A percentile compares a stretch with the other conserved stretches of the same genome.
These are phyloP conservation scores for Acipenser transmontanus DNA, from an alignment of 2,797 vertebrate species.

Conservation along the genomic window DNA sequence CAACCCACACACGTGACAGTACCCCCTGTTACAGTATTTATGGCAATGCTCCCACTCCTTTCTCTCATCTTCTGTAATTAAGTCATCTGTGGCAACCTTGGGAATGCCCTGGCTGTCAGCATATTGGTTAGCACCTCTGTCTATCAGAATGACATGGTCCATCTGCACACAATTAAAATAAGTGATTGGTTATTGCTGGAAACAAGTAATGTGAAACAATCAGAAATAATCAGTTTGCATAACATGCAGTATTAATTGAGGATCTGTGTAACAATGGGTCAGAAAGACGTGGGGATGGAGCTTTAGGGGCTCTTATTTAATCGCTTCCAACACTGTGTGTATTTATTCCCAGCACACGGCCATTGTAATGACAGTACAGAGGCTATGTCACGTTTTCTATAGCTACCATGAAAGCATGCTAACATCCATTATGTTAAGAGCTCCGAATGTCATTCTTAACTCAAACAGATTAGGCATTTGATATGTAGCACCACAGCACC, in stretches of 20 bases:
- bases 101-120: conserved; percentile 52
- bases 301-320: no score
- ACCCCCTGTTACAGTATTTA: conserved; percentile 37
- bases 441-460: conserved; percentile 24
- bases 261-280: no score
- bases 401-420: conserved; percentile 23
- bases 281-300: no score
- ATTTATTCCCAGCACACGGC: no score
- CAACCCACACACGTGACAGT: no score
- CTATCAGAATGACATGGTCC: conserved; percentile 53
- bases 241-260: no score
- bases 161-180: conserved; percentile 42
- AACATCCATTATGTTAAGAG: conserved; percentile 27
- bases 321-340: no score
- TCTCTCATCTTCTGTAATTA: conserved; percentile 54
- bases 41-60: conserved; percentile 55
- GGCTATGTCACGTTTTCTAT: no score
- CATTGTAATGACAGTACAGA: no score
- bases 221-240: no score
- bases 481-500: conserved; percentile 14
- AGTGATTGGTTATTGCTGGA: no score
- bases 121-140: conserved; percentile 60
- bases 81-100: conserved; percentile 37
- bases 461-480: conserved; percentile 27
- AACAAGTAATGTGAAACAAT: no score